A percentile compares a stretch with the other conserved stretches of the same genome.
phyloP scores from a whole-genome alignment of 1,140 invertebrate genomes.

The Drosophila quadrilineata region DNA sequence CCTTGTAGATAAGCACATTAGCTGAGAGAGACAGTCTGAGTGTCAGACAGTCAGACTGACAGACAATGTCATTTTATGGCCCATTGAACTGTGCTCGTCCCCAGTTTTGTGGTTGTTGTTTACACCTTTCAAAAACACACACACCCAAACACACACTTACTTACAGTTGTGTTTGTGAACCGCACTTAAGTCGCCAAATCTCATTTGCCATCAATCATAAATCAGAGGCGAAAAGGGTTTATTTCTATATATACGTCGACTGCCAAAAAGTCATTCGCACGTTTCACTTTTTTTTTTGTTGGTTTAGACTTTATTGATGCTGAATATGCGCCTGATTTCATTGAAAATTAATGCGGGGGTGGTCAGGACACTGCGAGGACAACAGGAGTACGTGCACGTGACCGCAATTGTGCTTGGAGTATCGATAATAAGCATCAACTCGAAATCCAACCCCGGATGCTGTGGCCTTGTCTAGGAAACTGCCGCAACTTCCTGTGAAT shows the following conservation, averaged over 20 bases:
- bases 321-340: slow-evolving; percentile 71
- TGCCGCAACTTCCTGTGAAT: slow-evolving; percentile 44
- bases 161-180: background rate
- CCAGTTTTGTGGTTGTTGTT: slow-evolving; percentile 38
- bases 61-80: slow-evolving; percentile 78
- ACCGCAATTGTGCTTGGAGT: slow-evolving; percentile 81
- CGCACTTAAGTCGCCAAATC: slow-evolving; percentile 17
- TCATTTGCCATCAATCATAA: slow-evolving; percentile 69
- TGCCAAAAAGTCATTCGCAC: slow-evolving; percentile 76
- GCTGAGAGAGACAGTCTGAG: slow-evolving; percentile 29
- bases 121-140: slow-evolving; percentile 77
- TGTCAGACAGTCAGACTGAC: slow-evolving; percentile 28
- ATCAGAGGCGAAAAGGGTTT: slow-evolving; percentile 58
- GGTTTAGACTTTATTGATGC: slow-evolving; percentile 12
- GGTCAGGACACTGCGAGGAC: slow-evolving; percentile 12
- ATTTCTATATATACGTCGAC: slow-evolving; percentile 13
- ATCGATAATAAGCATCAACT: slow-evolving; percentile 75
- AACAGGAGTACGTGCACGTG: slow-evolving; percentile 58
- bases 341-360: slow-evolving; percentile 74
- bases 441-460: slow-evolving; percentile 42
- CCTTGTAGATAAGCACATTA: slow-evolving; percentile 74
- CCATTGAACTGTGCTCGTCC: slow-evolving; percentile 65
- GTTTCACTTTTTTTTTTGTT: slow-evolving; percentile 49
- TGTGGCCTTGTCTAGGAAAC: slow-evolving; percentile 69
- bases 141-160: background rate